These are phyloP conservation scores for Halichoerus grypus DNA, from an alignment of 2,113 vertebrate genomes.

Conservation along the genomic window DNA sequence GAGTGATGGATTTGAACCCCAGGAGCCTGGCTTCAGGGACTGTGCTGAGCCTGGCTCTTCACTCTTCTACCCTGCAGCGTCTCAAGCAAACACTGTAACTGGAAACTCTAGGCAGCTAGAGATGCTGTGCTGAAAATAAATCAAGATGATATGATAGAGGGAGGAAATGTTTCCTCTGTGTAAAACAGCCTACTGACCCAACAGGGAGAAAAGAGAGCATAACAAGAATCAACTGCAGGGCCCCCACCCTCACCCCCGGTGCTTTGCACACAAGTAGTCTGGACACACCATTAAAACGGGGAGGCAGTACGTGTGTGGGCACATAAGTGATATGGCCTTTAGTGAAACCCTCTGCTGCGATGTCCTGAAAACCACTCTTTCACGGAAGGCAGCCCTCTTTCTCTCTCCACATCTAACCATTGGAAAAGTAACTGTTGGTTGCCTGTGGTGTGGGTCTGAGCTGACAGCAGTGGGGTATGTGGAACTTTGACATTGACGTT, in stretches of 20 bases:
- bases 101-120: neutral
- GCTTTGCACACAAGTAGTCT: neutral
- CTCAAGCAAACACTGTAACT: neutral
- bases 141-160: neutral
- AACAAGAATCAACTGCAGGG: too few species aligned
- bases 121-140: neutral
- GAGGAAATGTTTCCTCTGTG: neutral
- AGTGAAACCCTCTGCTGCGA: neutral
- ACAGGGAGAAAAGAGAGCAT: neutral
- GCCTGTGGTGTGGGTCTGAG: neutral
- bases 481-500: neutral
- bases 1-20: neutral
- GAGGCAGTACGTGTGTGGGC: rapidly evolving
- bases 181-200: neutral
- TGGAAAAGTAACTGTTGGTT: neutral
- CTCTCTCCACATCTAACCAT: neutral
- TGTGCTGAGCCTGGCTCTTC: neutral
- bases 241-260: neutral
- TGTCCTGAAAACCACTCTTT: neutral
- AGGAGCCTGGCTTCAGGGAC: neutral
- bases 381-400: neutral
- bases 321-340: neutral
- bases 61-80: neutral
- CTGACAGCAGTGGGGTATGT: neutral
- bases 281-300: neutral